phyloP scores from a whole-genome alignment of 92 coral and sea anemone species.

The Metridium senile region DNA sequence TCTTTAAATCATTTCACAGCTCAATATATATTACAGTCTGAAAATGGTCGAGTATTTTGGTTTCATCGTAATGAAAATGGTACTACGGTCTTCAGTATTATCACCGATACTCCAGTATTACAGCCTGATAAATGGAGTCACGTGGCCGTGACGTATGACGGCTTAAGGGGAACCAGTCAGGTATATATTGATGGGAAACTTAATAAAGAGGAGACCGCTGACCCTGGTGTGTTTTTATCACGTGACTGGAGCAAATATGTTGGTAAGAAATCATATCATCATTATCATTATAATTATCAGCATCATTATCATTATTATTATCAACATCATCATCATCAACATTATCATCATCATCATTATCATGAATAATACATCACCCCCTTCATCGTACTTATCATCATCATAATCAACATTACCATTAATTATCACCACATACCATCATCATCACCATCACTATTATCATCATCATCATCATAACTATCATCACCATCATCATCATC shows the following conservation, averaged over 20 bases:
- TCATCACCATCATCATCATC: too few species aligned
- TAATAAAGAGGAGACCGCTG: slow-evolving; percentile 75
- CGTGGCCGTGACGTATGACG: slow-evolving; percentile 86
- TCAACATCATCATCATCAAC: not conserved
- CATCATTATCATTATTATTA: not conserved
- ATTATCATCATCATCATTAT: not conserved
- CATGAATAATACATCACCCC: not conserved
- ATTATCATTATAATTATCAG: not conserved
- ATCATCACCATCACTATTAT: not conserved
- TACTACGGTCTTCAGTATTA: slow-evolving; percentile 85
- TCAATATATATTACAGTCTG: slow-evolving; percentile 64
- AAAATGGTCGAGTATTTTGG: slow-evolving; percentile 88
- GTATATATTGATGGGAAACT: slow-evolving; percentile 82
- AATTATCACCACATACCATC: not conserved
- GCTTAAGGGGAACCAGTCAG: slow-evolving; percentile 77
- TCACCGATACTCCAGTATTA: slow-evolving; percentile 82
- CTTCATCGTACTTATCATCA: too few species aligned
- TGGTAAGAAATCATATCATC: slow-evolving; percentile 45
- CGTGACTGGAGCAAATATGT: slow-evolving; percentile 92
- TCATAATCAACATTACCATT: too few species aligned
- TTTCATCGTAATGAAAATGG: slow-evolving; percentile 91
- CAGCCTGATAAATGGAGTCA: slow-evolving; percentile 73
- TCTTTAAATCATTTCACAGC: not conserved
- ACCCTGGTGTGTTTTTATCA: slow-evolving; percentile 91
- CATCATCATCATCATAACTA: not conserved